phyloP scores from a whole-genome alignment of 2,797 vertebrate species.

The Hippopotamyrus pictus region DNA sequence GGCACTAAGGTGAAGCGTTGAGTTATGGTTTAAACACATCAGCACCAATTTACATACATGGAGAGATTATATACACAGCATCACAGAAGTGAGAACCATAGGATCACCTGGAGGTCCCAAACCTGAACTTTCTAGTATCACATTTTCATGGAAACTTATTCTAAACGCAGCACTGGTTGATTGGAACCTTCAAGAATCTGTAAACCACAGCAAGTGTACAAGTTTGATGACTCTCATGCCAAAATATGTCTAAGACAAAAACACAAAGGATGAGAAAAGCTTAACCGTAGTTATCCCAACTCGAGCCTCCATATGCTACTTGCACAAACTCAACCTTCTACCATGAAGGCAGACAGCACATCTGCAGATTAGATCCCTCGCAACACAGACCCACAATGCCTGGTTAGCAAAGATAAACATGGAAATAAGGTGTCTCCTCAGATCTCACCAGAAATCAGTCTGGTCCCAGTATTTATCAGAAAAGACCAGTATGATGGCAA shows the following conservation, averaged over 20 bases:
- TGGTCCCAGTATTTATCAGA: background rate
- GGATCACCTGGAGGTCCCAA: background rate
- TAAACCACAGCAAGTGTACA: background rate
- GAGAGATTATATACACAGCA: background rate
- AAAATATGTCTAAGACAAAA: background rate
- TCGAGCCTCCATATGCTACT: background rate
- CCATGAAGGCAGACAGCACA: background rate
- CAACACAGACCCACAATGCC: conserved; percentile 3
- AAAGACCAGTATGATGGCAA: background rate
- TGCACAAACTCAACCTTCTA: background rate
- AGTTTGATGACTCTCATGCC: background rate
- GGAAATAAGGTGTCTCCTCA: background rate
- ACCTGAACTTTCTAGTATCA: background rate
- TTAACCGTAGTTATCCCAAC: background rate
- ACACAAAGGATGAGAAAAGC: background rate
- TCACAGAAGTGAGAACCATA: background rate
- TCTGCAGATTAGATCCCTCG: background rate
- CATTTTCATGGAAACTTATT: background rate
- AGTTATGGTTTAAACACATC: background rate
- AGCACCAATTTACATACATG: background rate
- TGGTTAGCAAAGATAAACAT: background rate
- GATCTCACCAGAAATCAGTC: background rate
- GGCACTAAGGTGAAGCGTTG: background rate
- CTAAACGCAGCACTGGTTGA: background rate
- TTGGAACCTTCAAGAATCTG: background rate